phyloP scores from a whole-genome alignment of 2,888 invertebrate species.

The Calliphora vomitoria region DNA sequence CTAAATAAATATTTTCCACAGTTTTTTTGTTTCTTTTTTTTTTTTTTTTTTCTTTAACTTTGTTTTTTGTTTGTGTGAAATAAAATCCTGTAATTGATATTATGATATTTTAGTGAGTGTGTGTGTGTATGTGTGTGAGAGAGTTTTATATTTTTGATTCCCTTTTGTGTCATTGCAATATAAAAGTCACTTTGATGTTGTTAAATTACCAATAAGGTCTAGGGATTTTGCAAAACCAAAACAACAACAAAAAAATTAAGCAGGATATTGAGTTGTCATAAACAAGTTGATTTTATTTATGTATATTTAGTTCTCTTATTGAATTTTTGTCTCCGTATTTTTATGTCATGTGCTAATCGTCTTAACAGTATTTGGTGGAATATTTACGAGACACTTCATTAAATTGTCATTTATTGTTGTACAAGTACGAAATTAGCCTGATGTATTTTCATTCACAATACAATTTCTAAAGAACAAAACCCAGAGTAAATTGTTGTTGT shows the following conservation, averaged over 20 bases:
- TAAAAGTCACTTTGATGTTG: constrained; percentile 68
- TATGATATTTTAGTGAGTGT: constrained; percentile 57
- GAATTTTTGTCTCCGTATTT: not conserved
- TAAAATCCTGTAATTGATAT: constrained; percentile 73
- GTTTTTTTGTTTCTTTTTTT: constrained; percentile 20
- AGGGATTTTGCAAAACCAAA: constrained; percentile 18
- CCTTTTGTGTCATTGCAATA: constrained; percentile 62
- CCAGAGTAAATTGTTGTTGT: too few relatives aligned
- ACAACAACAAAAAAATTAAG: constrained; percentile 29
- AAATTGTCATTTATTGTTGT: not conserved
- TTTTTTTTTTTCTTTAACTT: constrained; percentile 5
- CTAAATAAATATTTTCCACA: constrained; percentile 61
- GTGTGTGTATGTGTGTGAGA: not conserved
- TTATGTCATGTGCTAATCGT: constrained; percentile 24
- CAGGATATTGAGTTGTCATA: constrained; percentile 70
- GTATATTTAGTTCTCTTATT: constrained; percentile 14
- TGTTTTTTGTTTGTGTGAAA: constrained; percentile 55
- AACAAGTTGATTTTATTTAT: constrained; percentile 47
- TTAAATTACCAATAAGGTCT: constrained; percentile 55
- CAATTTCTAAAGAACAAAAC: too few relatives aligned
- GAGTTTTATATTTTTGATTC: constrained; percentile 38
- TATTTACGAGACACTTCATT: not conserved
- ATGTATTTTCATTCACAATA: not conserved
- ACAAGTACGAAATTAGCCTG: not conserved
- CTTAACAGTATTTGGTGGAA: constrained; percentile 18